phyloP scores from a whole-genome alignment of 1,140 invertebrate species.

The Melitaea cinxia region DNA sequence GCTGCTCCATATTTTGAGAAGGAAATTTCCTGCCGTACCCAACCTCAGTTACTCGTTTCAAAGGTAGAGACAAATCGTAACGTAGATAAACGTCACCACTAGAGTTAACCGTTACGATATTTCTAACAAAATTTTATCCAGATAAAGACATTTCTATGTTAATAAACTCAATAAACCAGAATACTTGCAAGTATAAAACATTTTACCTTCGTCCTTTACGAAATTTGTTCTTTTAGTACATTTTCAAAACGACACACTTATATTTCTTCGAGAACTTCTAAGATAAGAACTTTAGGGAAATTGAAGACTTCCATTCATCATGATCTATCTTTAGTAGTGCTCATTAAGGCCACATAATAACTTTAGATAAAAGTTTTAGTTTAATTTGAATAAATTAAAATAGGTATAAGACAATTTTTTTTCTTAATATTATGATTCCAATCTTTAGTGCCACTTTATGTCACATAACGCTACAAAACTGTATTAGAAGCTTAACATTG shows the following conservation, averaged over 20 bases:
- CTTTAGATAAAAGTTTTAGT: not conserved
- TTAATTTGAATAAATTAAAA: no score
- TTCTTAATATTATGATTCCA: no score
- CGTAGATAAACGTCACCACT: no score
- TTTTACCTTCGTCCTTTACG: not conserved
- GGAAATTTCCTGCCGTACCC: no score
- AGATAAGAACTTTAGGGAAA: conserved; percentile 15
- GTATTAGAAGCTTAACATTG: no score
- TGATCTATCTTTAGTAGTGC: conserved; percentile 12
- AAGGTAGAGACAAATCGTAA: no score
- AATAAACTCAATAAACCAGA: not conserved
- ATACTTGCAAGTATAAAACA: not conserved
- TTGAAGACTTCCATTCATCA: conserved; percentile 3
- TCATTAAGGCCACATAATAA: not conserved
- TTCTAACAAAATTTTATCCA: not conserved
- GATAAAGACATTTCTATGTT: not conserved
- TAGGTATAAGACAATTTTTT: no score
- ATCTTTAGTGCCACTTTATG: no score
- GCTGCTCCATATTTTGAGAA: no score
- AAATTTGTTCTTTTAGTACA: not conserved
- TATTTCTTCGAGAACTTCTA: not conserved
- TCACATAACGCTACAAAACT: no score
- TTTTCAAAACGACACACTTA: conserved; percentile 1
- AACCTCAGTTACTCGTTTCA: no score
- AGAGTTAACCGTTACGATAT: not conserved